phyloP scores from a whole-genome alignment of 2,797 vertebrate genomes.

The Labroides dimidiatus region DNA sequence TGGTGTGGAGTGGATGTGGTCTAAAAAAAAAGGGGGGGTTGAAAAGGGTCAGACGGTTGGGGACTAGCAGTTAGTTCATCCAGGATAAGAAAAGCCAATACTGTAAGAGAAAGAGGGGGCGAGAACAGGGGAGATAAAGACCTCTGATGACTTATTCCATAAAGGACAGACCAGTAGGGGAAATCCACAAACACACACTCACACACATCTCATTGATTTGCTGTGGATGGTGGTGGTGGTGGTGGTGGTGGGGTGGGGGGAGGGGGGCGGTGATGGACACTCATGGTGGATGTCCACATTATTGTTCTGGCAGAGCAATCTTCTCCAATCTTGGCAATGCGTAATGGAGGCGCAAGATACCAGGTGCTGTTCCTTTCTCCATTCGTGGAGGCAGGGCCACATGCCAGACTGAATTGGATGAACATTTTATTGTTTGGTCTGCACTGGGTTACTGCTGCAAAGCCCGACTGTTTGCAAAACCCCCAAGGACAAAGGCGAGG shows the following conservation, averaged over 20 bases:
- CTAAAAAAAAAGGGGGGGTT: not conserved
- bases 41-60: slow-evolving; percentile 1
- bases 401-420: slow-evolving; percentile 74
- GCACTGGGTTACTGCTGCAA: slow-evolving; percentile 34
- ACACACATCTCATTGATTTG: slow-evolving; percentile 9
- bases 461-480: slow-evolving; percentile 40
- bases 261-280: slow-evolving; percentile 51
- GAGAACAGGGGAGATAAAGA: slow-evolving; percentile 72
- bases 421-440: slow-evolving; percentile 73
- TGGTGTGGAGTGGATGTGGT: not conserved
- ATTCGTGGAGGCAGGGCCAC: slow-evolving; percentile 67
- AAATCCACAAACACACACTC: slow-evolving; percentile 37
- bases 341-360: slow-evolving; percentile 75
- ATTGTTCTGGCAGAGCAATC: slow-evolving; percentile 81
- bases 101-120: slow-evolving; percentile 39
- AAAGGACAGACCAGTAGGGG: slow-evolving; percentile 45
- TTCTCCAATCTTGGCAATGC: slow-evolving; percentile 74
- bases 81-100: slow-evolving; percentile 74
- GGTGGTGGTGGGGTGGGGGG: slow-evolving; percentile 12
- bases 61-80: slow-evolving; percentile 58
- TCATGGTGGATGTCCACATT: slow-evolving; percentile 75
- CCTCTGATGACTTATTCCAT: slow-evolving; percentile 76
- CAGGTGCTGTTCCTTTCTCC: slow-evolving; percentile 73
- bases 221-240: slow-evolving; percentile 28
- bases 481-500: slow-evolving; percentile 33